Evolutionary conservation across 2,797 vertebrate species (phyloP).

Genomic region (Leucoraja ocellata): DNA sequence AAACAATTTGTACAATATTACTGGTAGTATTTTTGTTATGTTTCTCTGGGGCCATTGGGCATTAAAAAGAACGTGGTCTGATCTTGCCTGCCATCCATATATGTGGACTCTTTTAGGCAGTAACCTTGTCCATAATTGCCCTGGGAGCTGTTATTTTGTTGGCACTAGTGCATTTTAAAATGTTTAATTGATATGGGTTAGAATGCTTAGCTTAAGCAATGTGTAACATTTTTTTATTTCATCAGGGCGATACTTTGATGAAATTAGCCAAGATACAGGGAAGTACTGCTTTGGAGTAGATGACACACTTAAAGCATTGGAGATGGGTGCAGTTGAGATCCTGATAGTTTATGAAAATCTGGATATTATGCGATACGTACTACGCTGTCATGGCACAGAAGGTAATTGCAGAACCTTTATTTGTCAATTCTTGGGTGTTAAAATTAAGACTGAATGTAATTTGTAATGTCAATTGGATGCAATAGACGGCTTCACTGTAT

Average conservation of each 20-base stretch:
- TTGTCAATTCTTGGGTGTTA: neutral
- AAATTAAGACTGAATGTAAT: neutral
- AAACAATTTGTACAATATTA: neutral
- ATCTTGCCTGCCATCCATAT: neutral
- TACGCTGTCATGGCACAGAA: constrained; percentile 90
- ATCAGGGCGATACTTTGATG: constrained; percentile 92
- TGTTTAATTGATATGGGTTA: neutral
- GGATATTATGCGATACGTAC: constrained; percentile 97
- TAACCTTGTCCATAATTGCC: neutral
- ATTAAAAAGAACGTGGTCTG: neutral
- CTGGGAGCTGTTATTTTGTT: neutral
- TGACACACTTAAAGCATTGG: constrained; percentile 94
- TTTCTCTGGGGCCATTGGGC: neutral
- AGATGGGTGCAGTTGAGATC: constrained; percentile 98
- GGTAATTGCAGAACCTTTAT: constrained; percentile 51
- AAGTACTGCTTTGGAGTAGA: constrained; percentile 98
- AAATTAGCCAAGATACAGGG: constrained; percentile 98
- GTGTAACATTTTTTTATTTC: neutral
- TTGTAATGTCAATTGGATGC: neutral
- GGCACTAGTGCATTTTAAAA: neutral
- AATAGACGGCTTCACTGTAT: neutral
- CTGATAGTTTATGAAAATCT: constrained; percentile 98
- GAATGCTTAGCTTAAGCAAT: neutral
- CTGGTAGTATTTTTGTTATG: neutral
- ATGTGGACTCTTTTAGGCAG: neutral